These are phyloP conservation scores for Phyllostomus hastatus DNA, from an alignment of 2,113 vertebrate species.

Conservation along the genomic window DNA sequence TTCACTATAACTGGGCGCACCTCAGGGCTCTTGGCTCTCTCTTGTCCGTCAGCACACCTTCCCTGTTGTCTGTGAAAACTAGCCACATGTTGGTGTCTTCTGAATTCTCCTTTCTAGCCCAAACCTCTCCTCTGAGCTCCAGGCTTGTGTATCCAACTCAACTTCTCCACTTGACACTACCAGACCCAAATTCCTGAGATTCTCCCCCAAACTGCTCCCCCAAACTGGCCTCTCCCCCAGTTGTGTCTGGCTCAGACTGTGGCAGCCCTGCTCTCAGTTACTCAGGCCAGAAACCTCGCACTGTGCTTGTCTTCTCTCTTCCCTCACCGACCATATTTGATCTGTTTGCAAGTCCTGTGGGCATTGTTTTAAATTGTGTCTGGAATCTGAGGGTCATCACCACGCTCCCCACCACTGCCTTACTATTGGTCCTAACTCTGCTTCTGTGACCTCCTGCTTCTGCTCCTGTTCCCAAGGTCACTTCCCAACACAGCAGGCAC, in stretches of 20 bases:
- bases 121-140: not conserved
- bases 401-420: fast-evolving
- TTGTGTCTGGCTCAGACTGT: not conserved
- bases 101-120: not conserved
- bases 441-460: not conserved
- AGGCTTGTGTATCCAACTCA: not conserved
- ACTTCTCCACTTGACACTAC: not conserved
- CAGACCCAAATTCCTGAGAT: not conserved
- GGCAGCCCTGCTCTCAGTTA: not conserved
- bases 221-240: not conserved
- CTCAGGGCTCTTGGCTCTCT: not conserved
- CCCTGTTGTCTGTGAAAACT: not conserved
- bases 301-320: not conserved
- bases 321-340: fast-evolving
- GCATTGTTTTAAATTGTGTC: not conserved
- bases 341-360: not conserved
- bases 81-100: not conserved
- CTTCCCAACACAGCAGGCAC: no score
- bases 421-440: not conserved
- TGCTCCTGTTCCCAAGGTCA: not conserved
- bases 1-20: not conserved
- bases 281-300: not conserved
- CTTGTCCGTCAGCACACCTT: not conserved
- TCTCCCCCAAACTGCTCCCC: not conserved
- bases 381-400: not conserved